These are phyloP conservation scores for Tillus elongatus DNA, from an alignment of 2,888 invertebrate species.

Conservation along the genomic window DNA sequence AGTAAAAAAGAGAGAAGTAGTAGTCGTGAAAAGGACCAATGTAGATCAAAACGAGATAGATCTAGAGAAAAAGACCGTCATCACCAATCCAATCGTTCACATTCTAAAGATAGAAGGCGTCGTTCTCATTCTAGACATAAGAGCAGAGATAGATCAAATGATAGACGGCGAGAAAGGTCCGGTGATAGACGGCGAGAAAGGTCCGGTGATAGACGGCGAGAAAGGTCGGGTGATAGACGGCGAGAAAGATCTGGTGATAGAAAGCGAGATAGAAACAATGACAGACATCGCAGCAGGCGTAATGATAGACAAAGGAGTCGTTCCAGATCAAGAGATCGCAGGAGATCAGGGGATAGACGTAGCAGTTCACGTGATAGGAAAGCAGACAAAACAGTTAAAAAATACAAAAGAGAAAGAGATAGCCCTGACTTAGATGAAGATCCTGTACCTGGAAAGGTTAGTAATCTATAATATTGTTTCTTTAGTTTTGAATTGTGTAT, in stretches of 20 bases:
- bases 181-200: constrained; percentile 21
- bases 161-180: constrained; percentile 24
- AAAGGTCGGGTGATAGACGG: constrained; percentile 18
- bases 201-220: constrained; percentile 19
- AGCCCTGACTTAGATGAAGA: constrained; percentile 59
- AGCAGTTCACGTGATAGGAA: constrained; percentile 23
- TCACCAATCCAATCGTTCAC: neutral
- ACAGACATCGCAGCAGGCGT: constrained; percentile 29
- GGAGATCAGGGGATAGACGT: constrained; percentile 23
- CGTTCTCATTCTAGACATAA: constrained; percentile 17
- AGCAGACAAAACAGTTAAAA: constrained; percentile 21
- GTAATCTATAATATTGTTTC: too few species aligned
- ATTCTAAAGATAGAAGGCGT: constrained; percentile 8
- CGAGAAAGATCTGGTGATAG: constrained; percentile 23
- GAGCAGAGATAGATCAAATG: constrained; percentile 25
- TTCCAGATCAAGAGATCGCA: constrained; percentile 25
- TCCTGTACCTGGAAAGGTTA: constrained; percentile 65
- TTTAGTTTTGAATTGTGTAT: too few species aligned
- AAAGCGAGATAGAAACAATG: constrained; percentile 22
- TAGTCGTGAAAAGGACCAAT: constrained; percentile 24
- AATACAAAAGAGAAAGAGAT: constrained; percentile 21
- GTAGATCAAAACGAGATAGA: constrained; percentile 18
- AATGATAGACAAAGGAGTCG: constrained; percentile 29
- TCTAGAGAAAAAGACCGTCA: constrained; percentile 17
- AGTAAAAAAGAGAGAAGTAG: constrained; percentile 28